Base-by-base conservation (phyloP, 2,797 vertebrate genomes). In the Spheniscus humboldti region DNA sequence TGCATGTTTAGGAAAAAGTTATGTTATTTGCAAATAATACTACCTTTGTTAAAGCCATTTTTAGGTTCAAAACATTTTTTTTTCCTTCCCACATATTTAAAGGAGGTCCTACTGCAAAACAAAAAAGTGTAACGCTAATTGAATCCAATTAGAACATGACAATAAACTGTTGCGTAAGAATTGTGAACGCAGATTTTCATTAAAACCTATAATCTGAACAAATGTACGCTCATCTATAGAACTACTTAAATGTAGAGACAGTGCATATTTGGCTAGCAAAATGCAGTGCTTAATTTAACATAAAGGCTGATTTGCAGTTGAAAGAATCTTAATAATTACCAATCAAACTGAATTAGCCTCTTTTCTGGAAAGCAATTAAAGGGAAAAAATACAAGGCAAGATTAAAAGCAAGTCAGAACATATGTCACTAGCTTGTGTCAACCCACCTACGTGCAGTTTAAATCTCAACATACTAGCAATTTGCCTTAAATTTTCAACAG, bases 301-400 rank as follows among this genome's bases (percentile, higher is more conserved):
- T 19, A 89, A 92, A 80, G 67, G 52, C 28, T 66, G 48, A 95
- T 74, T 50, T 80, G 71, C 86, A 93, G 16, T 59, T 91, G 48
- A 87, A 95, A 93, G 59, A 73, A 48, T 77, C 57, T 82, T 79
- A 79, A 82, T 94, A 82, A 87, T 94, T 86, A 83, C 28, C 80
- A 87, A 88, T 88, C 55, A 87, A 73, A 76, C 28, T 45, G n/a
- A 90, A 94, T 94, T 74, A 90, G 23, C 53, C 35, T 92, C 47
- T 76, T 76, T 85, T 86, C 71, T 94, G 71, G 35, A 94, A 95
- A 88, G 53, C 23, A 90, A 53, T 89, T 91, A 48, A 80, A 91
- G 31, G 35, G 23, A 33, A 75, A 59, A 71, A 91, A 77, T 18
- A 48, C 39, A 71, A 85, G n/a, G 30, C 50, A 76, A 87, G 37